Evolutionary conservation across 1,140 invertebrate species (phyloP).

Genomic region (Drosophila sulfurigaster): DNA sequence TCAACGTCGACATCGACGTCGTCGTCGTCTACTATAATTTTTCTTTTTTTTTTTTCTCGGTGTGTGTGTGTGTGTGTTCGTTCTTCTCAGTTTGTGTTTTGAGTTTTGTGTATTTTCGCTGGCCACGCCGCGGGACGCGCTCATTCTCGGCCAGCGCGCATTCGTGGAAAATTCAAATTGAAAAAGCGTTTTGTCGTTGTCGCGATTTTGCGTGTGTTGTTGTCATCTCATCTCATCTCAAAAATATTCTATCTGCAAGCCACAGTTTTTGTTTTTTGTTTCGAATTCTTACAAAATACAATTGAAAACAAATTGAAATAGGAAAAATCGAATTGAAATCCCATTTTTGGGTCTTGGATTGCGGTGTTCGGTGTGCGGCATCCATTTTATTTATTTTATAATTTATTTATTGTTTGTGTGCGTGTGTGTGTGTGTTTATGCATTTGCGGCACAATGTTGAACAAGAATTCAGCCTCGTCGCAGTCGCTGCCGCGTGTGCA

Average conservation of each 20-base stretch:
- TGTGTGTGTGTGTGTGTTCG: conserved; percentile 49
- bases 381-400: conserved; percentile 3
- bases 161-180: conserved; percentile 71
- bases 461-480: conserved; percentile 78
- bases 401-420: not conserved
- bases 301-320: too few relatives aligned
- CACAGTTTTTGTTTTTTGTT: too few relatives aligned
- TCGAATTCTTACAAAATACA: too few relatives aligned
- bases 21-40: conserved; percentile 64
- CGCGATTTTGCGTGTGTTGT: not conserved
- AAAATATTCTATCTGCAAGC: not conserved
- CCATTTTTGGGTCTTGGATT: too few relatives aligned
- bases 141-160: conserved; percentile 71
- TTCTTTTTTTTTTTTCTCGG: conserved; percentile 47
- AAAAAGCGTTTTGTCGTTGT: conserved; percentile 24
- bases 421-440: conserved; percentile 11
- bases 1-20: not conserved
- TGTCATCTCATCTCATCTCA: not conserved
- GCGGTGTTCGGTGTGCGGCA: too few relatives aligned
- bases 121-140: conserved; percentile 77
- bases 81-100: conserved; percentile 40
- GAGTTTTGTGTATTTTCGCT: conserved; percentile 70
- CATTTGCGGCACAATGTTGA: conserved; percentile 63
- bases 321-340: too few relatives aligned
- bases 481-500: conserved; percentile 81